phyloP scores from a whole-genome alignment of 1,140 invertebrate genomes.

The Cotesia chilonis region DNA sequence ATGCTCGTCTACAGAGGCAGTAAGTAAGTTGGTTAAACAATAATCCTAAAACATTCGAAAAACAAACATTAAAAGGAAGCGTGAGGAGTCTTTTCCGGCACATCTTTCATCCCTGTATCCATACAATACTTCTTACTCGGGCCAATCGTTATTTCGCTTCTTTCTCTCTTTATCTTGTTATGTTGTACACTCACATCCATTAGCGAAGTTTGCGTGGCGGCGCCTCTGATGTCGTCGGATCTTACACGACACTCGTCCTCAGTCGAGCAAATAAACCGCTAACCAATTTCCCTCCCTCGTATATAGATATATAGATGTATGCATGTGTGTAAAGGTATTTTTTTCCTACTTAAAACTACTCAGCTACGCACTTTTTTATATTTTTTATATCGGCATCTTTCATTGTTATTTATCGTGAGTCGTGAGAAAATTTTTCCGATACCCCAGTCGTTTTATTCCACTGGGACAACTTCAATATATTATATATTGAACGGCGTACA shows the following conservation, averaged over 20 bases:
- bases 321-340: neutral
- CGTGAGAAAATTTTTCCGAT: conserved; percentile 9
- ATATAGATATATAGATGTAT: neutral
- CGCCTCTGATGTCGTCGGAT: conserved; percentile 59
- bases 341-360: no score
- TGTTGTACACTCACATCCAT: conserved; percentile 51
- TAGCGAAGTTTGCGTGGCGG: conserved; percentile 66
- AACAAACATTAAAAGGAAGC: conserved; percentile 60
- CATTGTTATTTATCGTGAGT: neutral
- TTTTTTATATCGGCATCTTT: neutral
- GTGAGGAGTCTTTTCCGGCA: conserved; percentile 23
- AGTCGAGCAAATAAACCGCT: conserved; percentile 44
- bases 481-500: no score
- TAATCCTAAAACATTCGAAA: conserved; percentile 64
- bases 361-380: neutral
- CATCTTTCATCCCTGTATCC: neutral
- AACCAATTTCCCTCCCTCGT: conserved; percentile 43
- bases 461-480: no score
- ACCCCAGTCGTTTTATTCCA: neutral
- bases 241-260: conserved; percentile 41
- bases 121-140: neutral
- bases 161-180: neutral
- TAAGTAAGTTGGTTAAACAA: conserved; percentile 63
- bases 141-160: neutral
- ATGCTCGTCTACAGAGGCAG: conserved; percentile 56